Percentiles rank a stretch among this genome's conserved stretches.
Evolutionary conservation across 2,797 vertebrate species (phyloP).

Genomic region (Eutrigla gurnardus): DNA sequence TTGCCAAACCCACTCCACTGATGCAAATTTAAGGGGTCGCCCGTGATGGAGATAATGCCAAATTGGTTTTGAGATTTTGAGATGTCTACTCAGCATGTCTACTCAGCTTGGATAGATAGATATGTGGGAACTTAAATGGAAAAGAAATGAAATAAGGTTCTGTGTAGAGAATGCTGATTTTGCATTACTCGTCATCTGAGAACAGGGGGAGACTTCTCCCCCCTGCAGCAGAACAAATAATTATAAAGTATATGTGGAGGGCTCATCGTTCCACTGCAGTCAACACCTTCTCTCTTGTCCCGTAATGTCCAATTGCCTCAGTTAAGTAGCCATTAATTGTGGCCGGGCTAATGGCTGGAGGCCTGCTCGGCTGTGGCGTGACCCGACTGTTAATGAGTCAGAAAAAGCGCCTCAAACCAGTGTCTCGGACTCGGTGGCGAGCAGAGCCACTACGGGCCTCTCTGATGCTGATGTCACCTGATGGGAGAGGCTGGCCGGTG

Average conservation of each 20-base stretch:
- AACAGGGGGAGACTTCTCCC: conserved; percentile 46
- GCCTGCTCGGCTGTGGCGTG: conserved; percentile 57
- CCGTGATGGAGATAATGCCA: conserved; percentile 82
- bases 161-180: conserved; percentile 73
- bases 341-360: conserved; percentile 57
- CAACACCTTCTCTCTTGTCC: conserved; percentile 60
- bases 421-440: neutral
- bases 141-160: conserved; percentile 63
- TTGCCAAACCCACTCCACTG: conserved; percentile 80
- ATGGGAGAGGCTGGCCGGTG: conserved; percentile 43
- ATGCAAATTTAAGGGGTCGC: conserved; percentile 79
- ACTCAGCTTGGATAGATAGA: conserved; percentile 72
- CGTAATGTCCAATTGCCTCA: conserved; percentile 57
- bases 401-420: conserved; percentile 22
- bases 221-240: conserved; percentile 61
- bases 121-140: conserved; percentile 60
- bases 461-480: conserved; percentile 72
- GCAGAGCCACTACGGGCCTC: conserved; percentile 32
- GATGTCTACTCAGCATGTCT: conserved; percentile 74
- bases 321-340: conserved; percentile 70
- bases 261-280: conserved; percentile 33
- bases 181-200: conserved; percentile 51
- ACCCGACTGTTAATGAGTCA: conserved; percentile 63
- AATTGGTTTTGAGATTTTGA: conserved; percentile 80
- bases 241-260: conserved; percentile 54